Base-by-base conservation (phyloP, 2,113 vertebrate genomes). In the Pithys albifrons region DNA sequence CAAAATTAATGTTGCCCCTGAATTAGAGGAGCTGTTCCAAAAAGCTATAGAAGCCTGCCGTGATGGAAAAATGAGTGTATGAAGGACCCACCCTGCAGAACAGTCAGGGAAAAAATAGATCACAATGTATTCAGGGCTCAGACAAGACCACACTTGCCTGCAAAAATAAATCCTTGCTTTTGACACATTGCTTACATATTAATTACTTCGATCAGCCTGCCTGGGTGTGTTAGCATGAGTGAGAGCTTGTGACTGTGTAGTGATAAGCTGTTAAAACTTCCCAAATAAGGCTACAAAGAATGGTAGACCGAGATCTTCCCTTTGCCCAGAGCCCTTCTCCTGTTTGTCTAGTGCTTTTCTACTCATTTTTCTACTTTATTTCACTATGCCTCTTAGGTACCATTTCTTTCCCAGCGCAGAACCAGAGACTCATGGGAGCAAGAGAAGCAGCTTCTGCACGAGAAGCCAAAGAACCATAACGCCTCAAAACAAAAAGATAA, bases 151-250 rank as follows among this genome's bases (percentile, higher is more conserved):
- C 67, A 52, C 96, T 93, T 91, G 91, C 64, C 35, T 91, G 71
- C 62, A 95, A 89, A 96, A 96, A 95, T 79, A 89, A 96, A 96
- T 62, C 64, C 35, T 92, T 54, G 54, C 74, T 41, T 94, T 89
- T 95, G 93, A 96, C 94, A 96, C 93, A 66, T 94, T 83, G 85
- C 82, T 89, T 95, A 85, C 95, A 90, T 96, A 96, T 95, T 93
- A 96, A 97, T 96, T 88, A 94, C 64, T 91, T 90, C 83, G 91
- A 94, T 95, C 94, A 93, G 51, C 89, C 93, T 93, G 95, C 64
- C 75, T 80, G 91, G 69, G 66, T 94, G 90, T 93, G 85, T 81
- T 94, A 86, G 19, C 76, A 52, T 46, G 85, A 88, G 69, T 19
- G 85, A 95, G 86, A 91, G 72, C 59, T 83, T 2, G 12, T 49